phyloP scores from a whole-genome alignment of 2,888 invertebrate genomes.

The Pristionchus mayeri region DNA sequence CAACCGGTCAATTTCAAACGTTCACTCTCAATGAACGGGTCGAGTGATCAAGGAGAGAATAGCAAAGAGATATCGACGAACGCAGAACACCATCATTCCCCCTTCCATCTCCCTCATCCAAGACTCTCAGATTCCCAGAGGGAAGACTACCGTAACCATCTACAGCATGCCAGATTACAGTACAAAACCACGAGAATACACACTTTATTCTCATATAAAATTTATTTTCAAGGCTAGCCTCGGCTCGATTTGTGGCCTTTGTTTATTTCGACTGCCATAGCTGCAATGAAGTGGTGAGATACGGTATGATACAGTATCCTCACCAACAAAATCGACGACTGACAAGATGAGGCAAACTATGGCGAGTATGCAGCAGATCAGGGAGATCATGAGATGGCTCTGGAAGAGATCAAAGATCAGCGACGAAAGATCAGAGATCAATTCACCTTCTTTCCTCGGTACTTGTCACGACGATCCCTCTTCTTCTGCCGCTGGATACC shows the following conservation, averaged over 20 bases:
- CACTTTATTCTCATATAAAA: background rate
- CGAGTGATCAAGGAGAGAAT: no score
- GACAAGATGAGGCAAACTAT: background rate
- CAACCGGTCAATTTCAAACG: no score
- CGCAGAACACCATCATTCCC: no score
- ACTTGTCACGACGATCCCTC: slow-evolving; percentile 38
- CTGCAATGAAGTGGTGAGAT: background rate
- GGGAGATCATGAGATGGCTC: slow-evolving; percentile 25
- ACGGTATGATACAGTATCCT: background rate
- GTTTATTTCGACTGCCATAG: background rate
- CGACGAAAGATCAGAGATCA: background rate
- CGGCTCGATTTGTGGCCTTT: background rate
- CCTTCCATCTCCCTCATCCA: no score
- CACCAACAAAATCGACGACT: background rate
- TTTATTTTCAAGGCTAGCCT: no score
- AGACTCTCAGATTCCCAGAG: no score
- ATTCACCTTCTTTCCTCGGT: slow-evolving; percentile 24
- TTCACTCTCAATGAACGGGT: no score
- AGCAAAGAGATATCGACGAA: no score
- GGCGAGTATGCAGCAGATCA: background rate
- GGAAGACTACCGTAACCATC: background rate
- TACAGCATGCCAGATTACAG: background rate
- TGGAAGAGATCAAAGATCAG: slow-evolving; percentile 35
- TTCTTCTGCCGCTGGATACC: slow-evolving; percentile 8
- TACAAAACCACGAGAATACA: background rate